phyloP scores from a whole-genome alignment of 2,113 vertebrate genomes.

The Myocastor coypus region DNA sequence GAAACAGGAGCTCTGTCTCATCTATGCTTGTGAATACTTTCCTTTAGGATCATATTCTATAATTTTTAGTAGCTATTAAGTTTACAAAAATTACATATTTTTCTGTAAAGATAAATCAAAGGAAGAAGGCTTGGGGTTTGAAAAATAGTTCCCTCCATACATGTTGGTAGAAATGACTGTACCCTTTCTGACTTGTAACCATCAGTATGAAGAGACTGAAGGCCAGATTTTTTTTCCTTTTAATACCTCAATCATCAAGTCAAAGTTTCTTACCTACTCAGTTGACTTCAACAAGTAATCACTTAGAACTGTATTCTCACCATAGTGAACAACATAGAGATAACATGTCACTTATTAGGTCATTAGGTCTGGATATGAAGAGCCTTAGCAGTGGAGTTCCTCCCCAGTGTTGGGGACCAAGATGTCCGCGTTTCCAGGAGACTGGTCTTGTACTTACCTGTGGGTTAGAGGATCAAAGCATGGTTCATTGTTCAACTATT shows the following conservation, averaged over 20 bases:
- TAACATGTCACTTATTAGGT: neutral
- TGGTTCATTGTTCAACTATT: neutral
- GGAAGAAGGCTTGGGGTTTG: neutral
- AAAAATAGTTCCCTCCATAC: neutral
- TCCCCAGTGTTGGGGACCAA: neutral
- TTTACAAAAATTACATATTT: neutral
- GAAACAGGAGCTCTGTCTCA: neutral
- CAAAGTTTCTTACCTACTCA: neutral
- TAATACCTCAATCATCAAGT: neutral
- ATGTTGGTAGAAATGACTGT: neutral
- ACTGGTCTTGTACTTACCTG: neutral
- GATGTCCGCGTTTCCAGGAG: neutral
- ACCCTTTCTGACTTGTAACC: neutral
- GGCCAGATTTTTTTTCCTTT: neutral
- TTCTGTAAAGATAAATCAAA: neutral
- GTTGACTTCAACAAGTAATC: conserved; percentile 8
- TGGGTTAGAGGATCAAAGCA: fast-evolving
- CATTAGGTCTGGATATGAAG: neutral
- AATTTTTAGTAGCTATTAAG: neutral
- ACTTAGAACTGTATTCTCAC: neutral
- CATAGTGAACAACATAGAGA: neutral
- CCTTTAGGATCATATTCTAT: neutral
- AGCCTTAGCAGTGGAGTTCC: neutral
- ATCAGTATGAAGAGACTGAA: neutral
- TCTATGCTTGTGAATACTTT: neutral